These are phyloP conservation scores for Margaritifera margaritifera DNA, from an alignment of 2,888 invertebrate species.

Conservation along the genomic window DNA sequence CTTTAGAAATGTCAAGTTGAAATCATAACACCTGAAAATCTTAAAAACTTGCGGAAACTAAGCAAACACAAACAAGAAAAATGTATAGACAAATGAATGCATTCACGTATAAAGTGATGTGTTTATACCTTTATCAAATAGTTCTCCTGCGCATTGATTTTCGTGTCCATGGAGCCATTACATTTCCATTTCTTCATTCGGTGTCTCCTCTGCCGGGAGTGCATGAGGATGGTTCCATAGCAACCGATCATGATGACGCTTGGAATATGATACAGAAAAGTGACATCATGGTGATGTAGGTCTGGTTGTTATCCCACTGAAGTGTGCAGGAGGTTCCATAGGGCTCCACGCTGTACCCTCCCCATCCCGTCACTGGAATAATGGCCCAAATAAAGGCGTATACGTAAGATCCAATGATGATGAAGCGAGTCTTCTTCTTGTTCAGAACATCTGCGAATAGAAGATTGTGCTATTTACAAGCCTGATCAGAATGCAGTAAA, in stretches of 20 bases:
- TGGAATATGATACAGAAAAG: constrained; percentile 42
- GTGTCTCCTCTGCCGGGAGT: constrained; percentile 24
- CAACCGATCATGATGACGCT: constrained; percentile 34
- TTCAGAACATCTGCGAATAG: constrained; percentile 29
- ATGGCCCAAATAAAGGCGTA: constrained; percentile 44
- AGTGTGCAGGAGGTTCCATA: constrained; percentile 55
- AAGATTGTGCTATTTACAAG: background rate
- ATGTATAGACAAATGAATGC: background rate
- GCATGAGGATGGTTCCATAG: constrained; percentile 37
- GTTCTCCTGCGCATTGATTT: background rate
- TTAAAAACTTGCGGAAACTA: no score
- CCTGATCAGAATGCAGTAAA: no score
- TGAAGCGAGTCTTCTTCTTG: constrained; percentile 14
- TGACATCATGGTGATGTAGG: constrained; percentile 40
- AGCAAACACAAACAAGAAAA: no score
- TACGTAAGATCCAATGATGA: constrained; percentile 32
- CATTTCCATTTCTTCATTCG: constrained; percentile 5
- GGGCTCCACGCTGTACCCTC: constrained; percentile 44
- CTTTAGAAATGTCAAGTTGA: no score
- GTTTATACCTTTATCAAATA: constrained; percentile 7
- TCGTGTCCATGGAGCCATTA: background rate
- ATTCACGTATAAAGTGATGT: background rate
- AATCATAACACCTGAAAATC: no score
- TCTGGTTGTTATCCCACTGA: constrained; percentile 40
- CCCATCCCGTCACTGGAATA: constrained; percentile 44